Conservation (phyloP, 2,888 invertebrate genomes). For the Scaptomyza flava region DNA sequence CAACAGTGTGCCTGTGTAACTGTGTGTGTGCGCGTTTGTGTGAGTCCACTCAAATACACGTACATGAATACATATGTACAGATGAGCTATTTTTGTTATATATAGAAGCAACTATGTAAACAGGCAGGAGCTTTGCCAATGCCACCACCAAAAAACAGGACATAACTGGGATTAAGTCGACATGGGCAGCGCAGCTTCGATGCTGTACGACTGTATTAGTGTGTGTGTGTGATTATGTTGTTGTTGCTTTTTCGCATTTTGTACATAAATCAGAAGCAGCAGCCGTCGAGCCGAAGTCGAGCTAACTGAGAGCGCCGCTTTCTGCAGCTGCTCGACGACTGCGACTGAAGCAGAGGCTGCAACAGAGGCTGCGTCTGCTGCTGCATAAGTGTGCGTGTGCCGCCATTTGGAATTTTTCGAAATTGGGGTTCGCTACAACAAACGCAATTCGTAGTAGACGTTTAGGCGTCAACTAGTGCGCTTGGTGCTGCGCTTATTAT, state of each 20-base stretch:
- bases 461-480: conserved; percentile 86
- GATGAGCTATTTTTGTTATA: conserved; percentile 46
- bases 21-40: conserved; percentile 13
- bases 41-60: conserved; percentile 9
- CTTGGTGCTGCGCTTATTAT: conserved; percentile 84
- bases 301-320: conserved; percentile 55
- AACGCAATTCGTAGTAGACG: conserved; percentile 85
- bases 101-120: conserved; percentile 63
- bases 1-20: conserved; percentile 74
- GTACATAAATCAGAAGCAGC: conserved; percentile 73
- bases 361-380: conserved; percentile 29
- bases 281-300: conserved; percentile 15
- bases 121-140: conserved; percentile 48
- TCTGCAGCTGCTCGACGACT: conserved; percentile 16
- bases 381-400: conserved; percentile 61
- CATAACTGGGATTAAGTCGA: conserved; percentile 75
- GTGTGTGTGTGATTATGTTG: conserved; percentile 52
- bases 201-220: conserved; percentile 25
- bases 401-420: conserved; percentile 83
- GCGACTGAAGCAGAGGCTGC: conserved; percentile 12
- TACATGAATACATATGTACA: conserved; percentile 1
- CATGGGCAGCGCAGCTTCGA: conserved; percentile 44
- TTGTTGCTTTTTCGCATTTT: conserved; percentile 68
- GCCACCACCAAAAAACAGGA: conserved; percentile 67
- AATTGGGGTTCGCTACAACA: conserved; percentile 85